Conservation (phyloP, 2,888 invertebrate genomes). For the Meteorus cinctellus region DNA sequence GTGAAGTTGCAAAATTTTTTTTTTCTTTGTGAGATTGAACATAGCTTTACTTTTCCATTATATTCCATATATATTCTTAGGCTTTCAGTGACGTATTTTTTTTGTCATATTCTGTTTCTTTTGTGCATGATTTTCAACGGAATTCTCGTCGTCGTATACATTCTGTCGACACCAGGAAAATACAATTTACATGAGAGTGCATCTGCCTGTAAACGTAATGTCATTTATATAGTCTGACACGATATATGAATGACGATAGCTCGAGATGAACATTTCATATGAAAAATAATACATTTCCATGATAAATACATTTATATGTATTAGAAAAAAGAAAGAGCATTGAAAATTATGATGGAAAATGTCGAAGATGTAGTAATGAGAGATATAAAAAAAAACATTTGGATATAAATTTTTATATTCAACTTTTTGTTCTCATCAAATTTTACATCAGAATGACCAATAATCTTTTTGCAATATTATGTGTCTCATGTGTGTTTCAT, state of each 20-base stretch:
- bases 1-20: not conserved
- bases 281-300: not conserved
- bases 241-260: not conserved
- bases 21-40: not conserved
- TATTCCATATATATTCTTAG: not conserved
- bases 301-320: slow-evolving; percentile 15
- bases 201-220: slow-evolving; percentile 17
- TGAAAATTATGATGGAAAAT: not conserved
- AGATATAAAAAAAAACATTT: not conserved
- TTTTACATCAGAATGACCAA: slow-evolving; percentile 8
- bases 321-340: not conserved
- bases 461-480: not conserved
- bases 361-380: not conserved
- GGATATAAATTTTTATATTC: not conserved
- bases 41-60: not conserved
- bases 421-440: not conserved
- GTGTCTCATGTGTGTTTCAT: not conserved
- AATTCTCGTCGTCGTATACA: slow-evolving; percentile 3
- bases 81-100: not conserved
- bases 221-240: not conserved
- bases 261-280: not conserved
- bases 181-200: slow-evolving; percentile 30
- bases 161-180: not conserved
- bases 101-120: not conserved
- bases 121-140: not conserved